These are phyloP conservation scores for Synanthedon tipuliformis DNA, from an alignment of 2,888 invertebrate genomes.

Conservation along the genomic window DNA sequence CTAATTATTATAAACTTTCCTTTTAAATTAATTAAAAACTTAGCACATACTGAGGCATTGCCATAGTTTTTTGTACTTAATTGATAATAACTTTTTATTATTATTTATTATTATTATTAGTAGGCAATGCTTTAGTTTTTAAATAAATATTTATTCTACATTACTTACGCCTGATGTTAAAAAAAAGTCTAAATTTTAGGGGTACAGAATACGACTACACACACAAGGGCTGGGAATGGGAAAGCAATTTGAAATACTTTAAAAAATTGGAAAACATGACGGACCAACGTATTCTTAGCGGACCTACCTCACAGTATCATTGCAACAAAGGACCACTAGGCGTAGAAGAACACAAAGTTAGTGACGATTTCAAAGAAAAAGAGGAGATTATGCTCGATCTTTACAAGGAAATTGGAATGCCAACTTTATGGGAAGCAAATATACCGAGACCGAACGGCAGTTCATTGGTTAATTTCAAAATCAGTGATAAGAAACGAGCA, in stretches of 20 bases:
- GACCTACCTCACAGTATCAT: background rate
- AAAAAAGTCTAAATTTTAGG: background rate
- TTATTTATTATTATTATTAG: too few species aligned
- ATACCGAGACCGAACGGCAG: background rate
- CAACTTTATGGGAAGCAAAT: background rate
- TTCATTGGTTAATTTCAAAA: background rate
- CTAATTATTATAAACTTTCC: too few species aligned
- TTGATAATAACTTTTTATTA: too few species aligned
- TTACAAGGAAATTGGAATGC: background rate
- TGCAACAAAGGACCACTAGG: background rate
- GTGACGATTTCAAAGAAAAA: background rate
- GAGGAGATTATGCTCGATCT: background rate
- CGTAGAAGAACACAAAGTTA: background rate
- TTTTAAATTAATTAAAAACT: too few species aligned
- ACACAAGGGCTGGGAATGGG: background rate
- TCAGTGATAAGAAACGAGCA: constrained; percentile 1
- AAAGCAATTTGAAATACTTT: background rate
- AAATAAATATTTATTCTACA: too few species aligned
- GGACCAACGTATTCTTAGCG: background rate
- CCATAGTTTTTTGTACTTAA: too few species aligned
- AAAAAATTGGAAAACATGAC: background rate
- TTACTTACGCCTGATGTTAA: background rate
- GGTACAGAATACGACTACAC: background rate
- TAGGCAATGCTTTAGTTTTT: too few species aligned
- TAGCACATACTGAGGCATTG: too few species aligned